Evolutionary conservation across 2,797 vertebrate genomes (phyloP), one percentile per base, ranked within the genome.

Genomic region (Gila robusta): DNA sequence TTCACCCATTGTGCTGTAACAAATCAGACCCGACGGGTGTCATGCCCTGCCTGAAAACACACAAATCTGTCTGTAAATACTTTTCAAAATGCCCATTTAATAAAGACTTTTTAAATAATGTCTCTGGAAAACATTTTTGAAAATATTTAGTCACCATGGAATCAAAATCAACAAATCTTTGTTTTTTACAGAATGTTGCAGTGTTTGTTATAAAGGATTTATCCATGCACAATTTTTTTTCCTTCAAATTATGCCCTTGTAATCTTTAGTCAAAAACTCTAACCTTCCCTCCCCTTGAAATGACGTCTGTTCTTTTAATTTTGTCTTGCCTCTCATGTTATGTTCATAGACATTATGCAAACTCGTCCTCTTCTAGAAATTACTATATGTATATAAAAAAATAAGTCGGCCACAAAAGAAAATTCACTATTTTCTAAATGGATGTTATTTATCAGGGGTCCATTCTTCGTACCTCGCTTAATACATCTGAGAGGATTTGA

Each of bases 51-150:
- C 85, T 84, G 88, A 90, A 74, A 92, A 93, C 86, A 89, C 85
- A 72, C 72, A 94, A 89, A 94, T 95, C 93, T 94, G 93, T 92
- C 93, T 95, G 95, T 96, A 95, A 94, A 95, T 95, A 96, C 88
- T 92, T 94, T 87, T 87, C 86, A 89, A 90, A 86, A 91, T 90
- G 84, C 72, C 90, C 90, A 89, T 92, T 92, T 92, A 92, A 92
- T 92, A 91, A 91, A 90, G 72, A 81, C 82, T 90, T 91, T 91
- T 90, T 89, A 86, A 86, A 81, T 86, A 86, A 86, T 47, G 52
- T 28, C 26, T 62, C 14, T 80, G 69, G 41, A 28, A 35, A 52
- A 35, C 1, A 2, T 12, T 77, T 54, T 66, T 41, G 6, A 70
- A 86, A 85, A 37, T 84, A 89, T 59, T 59, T 59, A n/a, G 52